Conservation (phyloP, 30 jellyfish, hydroid and myxozoan genomes). For the Chrysaora quinquecirrha region DNA sequence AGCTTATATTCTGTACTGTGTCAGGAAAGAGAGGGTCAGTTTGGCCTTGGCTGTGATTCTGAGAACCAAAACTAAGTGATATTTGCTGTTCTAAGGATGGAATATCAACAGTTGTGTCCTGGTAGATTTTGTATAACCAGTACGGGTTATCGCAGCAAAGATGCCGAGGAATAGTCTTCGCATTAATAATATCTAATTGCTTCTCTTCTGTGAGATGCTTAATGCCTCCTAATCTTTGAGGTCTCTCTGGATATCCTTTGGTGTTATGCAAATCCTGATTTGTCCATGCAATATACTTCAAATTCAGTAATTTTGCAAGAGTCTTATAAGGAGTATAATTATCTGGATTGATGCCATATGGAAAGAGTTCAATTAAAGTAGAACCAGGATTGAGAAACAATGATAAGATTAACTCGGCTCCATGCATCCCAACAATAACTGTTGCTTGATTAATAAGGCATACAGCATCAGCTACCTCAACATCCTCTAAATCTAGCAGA, state of each 20-base stretch:
- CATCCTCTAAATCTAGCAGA: slow-evolving; percentile 46
- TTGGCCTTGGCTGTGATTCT: too few species aligned
- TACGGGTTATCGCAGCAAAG: slow-evolving; percentile 85
- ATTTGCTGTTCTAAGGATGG: slow-evolving; percentile 11
- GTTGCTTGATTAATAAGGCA: slow-evolving; percentile 53
- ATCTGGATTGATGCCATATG: slow-evolving; percentile 84
- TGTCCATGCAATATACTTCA: slow-evolving; percentile 79
- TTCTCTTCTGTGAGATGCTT: slow-evolving; percentile 44
- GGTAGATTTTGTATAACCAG: slow-evolving; percentile 91
- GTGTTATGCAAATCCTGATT: slow-evolving; percentile 32
- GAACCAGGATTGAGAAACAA: slow-evolving; percentile 74
- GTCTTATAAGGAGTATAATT: slow-evolving; percentile 89
- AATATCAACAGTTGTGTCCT: slow-evolving; percentile 89
- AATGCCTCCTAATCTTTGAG: slow-evolving; percentile 77
- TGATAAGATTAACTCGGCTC: slow-evolving; percentile 78
- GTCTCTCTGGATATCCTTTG: slow-evolving; percentile 69
- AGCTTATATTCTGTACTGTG: slow-evolving; percentile 14
- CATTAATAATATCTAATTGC: slow-evolving; percentile 33
- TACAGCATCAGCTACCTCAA: slow-evolving; percentile 35
- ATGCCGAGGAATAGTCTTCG: slow-evolving; percentile 70
- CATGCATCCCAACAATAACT: slow-evolving; percentile 93
- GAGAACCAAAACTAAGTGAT: background rate
- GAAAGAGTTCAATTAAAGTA: slow-evolving; percentile 80
- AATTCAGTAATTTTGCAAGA: slow-evolving; percentile 46
- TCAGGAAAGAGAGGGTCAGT: slow-evolving; percentile 14